Percentiles rank a stretch among this genome's conserved stretches.
Evolutionary conservation across 1,140 invertebrate species (phyloP).

Genomic region (Heterodera carotae): DNA sequence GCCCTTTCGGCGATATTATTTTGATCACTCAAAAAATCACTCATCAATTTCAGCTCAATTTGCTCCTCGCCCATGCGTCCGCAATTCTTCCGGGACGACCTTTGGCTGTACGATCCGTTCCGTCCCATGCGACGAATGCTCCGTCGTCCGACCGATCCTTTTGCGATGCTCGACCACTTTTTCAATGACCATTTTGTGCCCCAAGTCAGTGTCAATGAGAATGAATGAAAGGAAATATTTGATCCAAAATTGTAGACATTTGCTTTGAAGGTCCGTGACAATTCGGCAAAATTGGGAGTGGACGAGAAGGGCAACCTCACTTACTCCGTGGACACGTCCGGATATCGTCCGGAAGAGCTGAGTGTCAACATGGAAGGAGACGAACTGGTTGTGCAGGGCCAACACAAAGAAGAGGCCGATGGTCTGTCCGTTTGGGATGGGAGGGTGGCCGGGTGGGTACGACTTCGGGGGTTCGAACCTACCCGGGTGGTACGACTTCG

Average conservation of each 20-base stretch:
- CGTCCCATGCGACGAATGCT: background rate
- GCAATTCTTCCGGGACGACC: background rate
- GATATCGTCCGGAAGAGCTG: slow-evolving; percentile 4
- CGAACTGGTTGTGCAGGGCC: background rate
- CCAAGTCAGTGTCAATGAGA: too few species aligned
- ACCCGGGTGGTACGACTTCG: too few species aligned
- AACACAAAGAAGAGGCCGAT: background rate
- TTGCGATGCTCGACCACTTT: slow-evolving; percentile 1
- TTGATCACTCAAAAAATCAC: too few species aligned
- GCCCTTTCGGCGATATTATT: too few species aligned
- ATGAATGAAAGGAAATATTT: background rate
- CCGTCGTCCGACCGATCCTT: background rate
- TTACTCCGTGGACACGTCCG: slow-evolving; percentile 18
- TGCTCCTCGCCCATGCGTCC: background rate
- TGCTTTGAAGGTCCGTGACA: slow-evolving; percentile 3
- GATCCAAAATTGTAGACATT: background rate
- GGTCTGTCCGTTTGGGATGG: background rate
- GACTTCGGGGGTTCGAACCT: too few species aligned
- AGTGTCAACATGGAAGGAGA: slow-evolving; percentile 4
- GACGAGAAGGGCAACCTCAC: slow-evolving; percentile 7
- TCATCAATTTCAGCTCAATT: slow-evolving; percentile 18
- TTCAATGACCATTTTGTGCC: background rate
- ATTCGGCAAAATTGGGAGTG: slow-evolving; percentile 7
- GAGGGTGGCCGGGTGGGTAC: too few species aligned
- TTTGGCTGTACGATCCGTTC: slow-evolving; percentile 6